These are phyloP conservation scores for Asteroscopus sphinx DNA, from an alignment of 2,888 invertebrate species.

Conservation along the genomic window DNA sequence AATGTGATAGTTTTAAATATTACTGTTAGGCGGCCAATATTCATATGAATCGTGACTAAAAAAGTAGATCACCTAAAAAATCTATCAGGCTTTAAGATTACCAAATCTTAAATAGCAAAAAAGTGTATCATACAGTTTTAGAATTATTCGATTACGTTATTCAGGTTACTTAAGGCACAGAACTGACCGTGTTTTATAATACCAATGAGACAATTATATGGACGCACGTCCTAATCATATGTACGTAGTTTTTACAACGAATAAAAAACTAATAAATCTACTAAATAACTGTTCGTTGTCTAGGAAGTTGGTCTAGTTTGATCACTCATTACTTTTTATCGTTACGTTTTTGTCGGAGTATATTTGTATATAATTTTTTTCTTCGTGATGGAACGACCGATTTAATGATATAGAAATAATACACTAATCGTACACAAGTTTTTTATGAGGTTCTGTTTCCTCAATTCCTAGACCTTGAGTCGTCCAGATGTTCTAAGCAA, in stretches of 20 bases:
- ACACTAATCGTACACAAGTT: conserved; percentile 69
- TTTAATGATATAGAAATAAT: conserved; percentile 81
- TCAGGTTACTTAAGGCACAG: conserved; percentile 50
- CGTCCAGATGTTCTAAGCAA: conserved; percentile 77
- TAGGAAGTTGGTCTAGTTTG: conserved; percentile 79
- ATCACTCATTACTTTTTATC: conserved; percentile 69
- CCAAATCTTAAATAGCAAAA: conserved; percentile 13
- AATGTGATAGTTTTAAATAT: too few species aligned
- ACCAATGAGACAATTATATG: conserved; percentile 56
- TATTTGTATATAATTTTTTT: conserved; percentile 71
- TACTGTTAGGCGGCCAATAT: too few species aligned
- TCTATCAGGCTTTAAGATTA: too few species aligned
- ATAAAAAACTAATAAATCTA: conserved; percentile 65
- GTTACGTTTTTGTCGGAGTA: conserved; percentile 62
- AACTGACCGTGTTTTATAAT: conserved; percentile 50
- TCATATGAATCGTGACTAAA: neutral
- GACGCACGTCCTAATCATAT: conserved; percentile 42
- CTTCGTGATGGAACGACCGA: conserved; percentile 64
- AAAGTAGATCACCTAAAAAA: neutral
- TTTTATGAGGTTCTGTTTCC: conserved; percentile 79
- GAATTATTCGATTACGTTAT: conserved; percentile 41
- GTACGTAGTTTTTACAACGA: conserved; percentile 46
- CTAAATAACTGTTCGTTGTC: conserved; percentile 74
- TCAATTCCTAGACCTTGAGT: conserved; percentile 83
- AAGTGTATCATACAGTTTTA: conserved; percentile 28